These are phyloP conservation scores for Strigops habroptila DNA, from an alignment of 2,113 vertebrate genomes.

Conservation along the genomic window DNA sequence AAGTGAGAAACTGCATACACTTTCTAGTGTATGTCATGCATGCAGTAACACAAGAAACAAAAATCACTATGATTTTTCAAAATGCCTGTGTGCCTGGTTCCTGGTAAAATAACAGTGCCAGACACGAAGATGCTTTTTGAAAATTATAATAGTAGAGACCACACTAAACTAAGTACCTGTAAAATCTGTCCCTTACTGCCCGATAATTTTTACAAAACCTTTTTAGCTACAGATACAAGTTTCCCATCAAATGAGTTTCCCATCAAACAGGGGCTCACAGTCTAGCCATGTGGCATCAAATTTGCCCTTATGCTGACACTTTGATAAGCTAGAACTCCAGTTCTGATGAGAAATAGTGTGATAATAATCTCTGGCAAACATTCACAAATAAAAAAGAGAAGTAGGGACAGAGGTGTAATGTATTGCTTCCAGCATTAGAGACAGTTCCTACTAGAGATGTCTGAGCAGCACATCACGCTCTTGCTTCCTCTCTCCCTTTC, in stretches of 20 bases:
- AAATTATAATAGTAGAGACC: background rate
- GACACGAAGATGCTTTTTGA: background rate
- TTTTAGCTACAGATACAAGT: constrained; percentile 20
- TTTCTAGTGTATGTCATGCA: background rate
- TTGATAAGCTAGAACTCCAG: constrained; percentile 60
- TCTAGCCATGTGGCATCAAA: constrained; percentile 28
- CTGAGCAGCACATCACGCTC: background rate
- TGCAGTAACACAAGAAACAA: background rate
- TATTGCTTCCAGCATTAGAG: background rate
- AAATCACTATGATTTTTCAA: background rate
- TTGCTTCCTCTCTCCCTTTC: background rate
- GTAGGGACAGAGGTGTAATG: background rate
- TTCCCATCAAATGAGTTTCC: constrained; percentile 13
- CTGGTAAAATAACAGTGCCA: background rate
- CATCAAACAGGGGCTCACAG: constrained; percentile 29
- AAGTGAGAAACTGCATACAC: fast-evolving
- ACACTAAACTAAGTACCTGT: background rate
- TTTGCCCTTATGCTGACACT: constrained; percentile 59
- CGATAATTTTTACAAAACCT: constrained; percentile 37
- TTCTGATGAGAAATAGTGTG: constrained; percentile 43
- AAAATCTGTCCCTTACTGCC: background rate
- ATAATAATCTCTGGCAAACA: constrained; percentile 64
- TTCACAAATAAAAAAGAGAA: background rate
- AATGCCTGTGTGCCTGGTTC: background rate
- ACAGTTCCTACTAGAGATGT: background rate